Conservation (phyloP, 2,113 vertebrate genomes). For the Sula dactylatra region DNA sequence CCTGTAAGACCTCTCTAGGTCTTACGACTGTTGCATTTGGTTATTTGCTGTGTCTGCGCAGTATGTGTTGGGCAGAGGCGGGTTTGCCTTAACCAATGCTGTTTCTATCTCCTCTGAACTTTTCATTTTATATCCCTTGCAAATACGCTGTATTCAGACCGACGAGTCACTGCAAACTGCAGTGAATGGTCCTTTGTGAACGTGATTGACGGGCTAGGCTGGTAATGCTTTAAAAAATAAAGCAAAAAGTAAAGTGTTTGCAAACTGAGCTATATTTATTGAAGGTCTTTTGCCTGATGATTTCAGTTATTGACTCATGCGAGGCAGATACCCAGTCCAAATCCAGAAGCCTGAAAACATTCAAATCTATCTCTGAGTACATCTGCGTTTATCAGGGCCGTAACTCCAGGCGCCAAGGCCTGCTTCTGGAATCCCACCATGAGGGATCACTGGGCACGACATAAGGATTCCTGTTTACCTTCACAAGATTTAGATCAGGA, state of each 20-base stretch:
- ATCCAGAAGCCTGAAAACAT: not conserved
- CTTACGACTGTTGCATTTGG: rapidly evolving
- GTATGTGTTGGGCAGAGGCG: not conserved
- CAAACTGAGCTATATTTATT: conserved; percentile 23
- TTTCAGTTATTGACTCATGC: not conserved
- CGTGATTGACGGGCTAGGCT: not conserved
- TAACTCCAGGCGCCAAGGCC: not conserved
- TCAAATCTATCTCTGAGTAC: not conserved
- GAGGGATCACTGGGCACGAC: rapidly evolving
- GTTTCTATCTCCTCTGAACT: not conserved
- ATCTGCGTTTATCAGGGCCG: not conserved
- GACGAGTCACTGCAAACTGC: not conserved
- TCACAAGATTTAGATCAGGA: not conserved
- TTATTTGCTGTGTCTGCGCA: not conserved
- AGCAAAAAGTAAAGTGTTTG: conserved; percentile 18
- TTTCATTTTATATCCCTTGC: not conserved
- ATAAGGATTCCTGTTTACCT: not conserved
- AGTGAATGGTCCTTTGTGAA: not conserved
- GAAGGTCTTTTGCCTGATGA: not conserved
- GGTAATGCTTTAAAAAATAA: conserved; percentile 18
- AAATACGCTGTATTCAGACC: not conserved
- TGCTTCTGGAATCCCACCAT: not conserved
- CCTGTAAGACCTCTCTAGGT: not conserved
- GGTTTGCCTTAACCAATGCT: not conserved
- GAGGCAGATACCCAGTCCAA: not conserved